Base-by-base conservation (phyloP, 2,113 vertebrate species). In the Brachirus orientalis region DNA sequence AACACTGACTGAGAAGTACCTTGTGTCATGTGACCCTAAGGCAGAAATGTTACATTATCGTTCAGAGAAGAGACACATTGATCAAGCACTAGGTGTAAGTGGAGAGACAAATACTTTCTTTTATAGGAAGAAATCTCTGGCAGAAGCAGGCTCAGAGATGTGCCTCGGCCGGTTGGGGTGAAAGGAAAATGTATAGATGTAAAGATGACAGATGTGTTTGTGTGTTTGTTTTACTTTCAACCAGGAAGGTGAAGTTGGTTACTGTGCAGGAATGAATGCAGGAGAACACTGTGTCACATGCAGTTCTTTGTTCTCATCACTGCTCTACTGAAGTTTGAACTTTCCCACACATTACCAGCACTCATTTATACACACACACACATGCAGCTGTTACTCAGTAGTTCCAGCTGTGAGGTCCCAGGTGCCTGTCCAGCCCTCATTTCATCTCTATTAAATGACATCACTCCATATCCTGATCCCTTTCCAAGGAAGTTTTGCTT, bases 401-500 rank as follows among this genome's bases (percentile, higher is more conserved):
- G 84, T 87, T 83, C 79, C 74, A 79, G 82, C 71, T 87, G 86
- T 86, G 72, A 73, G 72, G 74, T 81, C 69, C 79, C 85, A 86
- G 83, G 79, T 89, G 85, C 81, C 79, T 33, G 7, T 73, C 75
- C 69, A 77, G 54, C 62, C 44, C 58, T 81, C 83, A 68, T 88
- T 71, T 83, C 88, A 84, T 90, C 79, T 80, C 81, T 72, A 70
- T 82, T 69, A 76, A 79, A 85, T 92, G 80, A 92, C 90, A 87
- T 92, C 88, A 90, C 79, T 79, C 46, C 66, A 57, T 68, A 74
- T 77, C 81, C 78, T 86, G 69, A 87, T 82, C 75, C 70, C 75
- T 84, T 89, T 87, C 77, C 84, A 84, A 60, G 48, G 68, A 79
- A 79, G 82, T 86, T 85, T 81, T 57, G 52, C 83, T 77, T 77